Conservation (phyloP, 2,888 invertebrate genomes). For the Taphrorychus bicolor region DNA sequence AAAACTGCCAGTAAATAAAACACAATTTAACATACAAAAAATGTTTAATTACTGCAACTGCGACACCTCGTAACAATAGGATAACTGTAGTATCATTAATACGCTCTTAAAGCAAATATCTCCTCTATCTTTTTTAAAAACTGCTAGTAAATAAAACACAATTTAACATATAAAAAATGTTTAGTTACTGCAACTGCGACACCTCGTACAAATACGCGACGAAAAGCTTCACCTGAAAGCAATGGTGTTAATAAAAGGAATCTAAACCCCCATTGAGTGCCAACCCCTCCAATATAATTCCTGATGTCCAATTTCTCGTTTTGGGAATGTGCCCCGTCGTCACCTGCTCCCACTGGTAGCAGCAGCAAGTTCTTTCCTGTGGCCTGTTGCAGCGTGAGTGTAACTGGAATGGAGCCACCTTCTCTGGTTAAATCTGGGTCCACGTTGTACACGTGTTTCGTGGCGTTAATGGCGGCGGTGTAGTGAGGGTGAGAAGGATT, state of each 20-base stretch:
- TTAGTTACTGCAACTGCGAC: conserved; percentile 7
- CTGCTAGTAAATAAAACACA: no score
- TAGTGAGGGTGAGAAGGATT: conserved; percentile 93
- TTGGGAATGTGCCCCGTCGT: conserved; percentile 98
- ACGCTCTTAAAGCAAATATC: no score
- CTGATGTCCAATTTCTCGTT: conserved; percentile 94
- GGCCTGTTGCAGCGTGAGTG: conserved; percentile 89
- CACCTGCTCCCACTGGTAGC: conserved; percentile 92
- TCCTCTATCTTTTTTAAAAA: no score
- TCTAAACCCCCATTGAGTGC: neutral
- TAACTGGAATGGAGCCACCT: conserved; percentile 95
- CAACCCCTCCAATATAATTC: conserved; percentile 87
- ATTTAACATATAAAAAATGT: no score
- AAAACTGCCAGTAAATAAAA: no score
- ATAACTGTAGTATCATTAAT: no score
- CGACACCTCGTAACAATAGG: no score
- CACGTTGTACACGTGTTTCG: conserved; percentile 82
- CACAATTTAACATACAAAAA: no score
- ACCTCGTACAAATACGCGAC: conserved; percentile 18
- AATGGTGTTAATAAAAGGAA: neutral
- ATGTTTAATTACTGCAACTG: conserved; percentile 4
- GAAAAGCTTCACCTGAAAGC: conserved; percentile 14
- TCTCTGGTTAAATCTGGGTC: conserved; percentile 96
- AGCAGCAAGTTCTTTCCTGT: conserved; percentile 93
- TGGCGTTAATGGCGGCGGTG: conserved; percentile 83